Evolutionary conservation across 2,888 invertebrate species (phyloP).

Genomic region (Nephrotoma guestfalica): DNA sequence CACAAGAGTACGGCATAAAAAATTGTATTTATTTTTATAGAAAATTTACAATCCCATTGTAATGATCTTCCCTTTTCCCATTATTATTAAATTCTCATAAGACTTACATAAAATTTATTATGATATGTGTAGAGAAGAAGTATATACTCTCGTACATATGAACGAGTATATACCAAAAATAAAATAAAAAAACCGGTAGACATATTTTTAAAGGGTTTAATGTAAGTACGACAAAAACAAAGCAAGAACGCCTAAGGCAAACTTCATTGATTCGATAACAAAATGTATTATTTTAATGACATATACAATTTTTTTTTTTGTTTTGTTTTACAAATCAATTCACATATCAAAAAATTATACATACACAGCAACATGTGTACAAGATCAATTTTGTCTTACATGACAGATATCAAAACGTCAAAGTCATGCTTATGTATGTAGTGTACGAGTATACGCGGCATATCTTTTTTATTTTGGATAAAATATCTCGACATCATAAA

Average conservation of each 20-base stretch:
- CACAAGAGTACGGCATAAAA: background rate
- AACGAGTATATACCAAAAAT: background rate
- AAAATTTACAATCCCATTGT: background rate
- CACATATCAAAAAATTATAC: background rate
- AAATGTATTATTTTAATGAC: background rate
- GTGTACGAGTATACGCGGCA: background rate
- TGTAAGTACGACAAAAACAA: background rate
- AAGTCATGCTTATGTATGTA: background rate
- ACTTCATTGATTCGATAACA: background rate
- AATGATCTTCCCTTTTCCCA: background rate
- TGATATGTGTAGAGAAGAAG: background rate
- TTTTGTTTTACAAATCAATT: background rate
- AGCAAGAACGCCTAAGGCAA: background rate
- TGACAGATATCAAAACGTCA: background rate
- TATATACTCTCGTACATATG: background rate
- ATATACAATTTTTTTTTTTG: background rate
- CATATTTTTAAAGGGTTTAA: background rate
- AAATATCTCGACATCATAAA: background rate
- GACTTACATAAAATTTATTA: background rate
- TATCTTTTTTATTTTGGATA: background rate
- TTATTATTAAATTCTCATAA: background rate
- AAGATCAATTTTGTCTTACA: background rate
- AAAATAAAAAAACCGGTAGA: background rate
- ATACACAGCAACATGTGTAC: background rate
- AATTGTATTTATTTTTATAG: background rate